Base-by-base conservation (phyloP, 2,888 invertebrate genomes). In the Tholera decimalis region DNA sequence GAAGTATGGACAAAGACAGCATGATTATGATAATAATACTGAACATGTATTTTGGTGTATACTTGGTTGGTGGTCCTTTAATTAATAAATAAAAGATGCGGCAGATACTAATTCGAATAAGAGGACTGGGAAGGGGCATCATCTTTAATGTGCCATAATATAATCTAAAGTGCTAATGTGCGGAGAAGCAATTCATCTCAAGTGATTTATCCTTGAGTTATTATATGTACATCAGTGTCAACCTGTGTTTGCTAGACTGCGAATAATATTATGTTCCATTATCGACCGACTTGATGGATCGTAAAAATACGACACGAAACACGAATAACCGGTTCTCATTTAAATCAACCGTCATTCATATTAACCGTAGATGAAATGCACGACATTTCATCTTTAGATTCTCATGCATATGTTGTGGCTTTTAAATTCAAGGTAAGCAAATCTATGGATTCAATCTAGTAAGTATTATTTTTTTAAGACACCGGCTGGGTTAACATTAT, bases 241-340 rank as follows among this genome's bases (percentile, higher is more conserved):
- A 22, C 39, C n/a, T 50, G 20, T 22, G 56, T 37, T 56, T 47
- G 30, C 6, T 30, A 35, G 15, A 30, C 55, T 46, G 56, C 28
- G 15, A 49, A 49, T 73, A 49, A 49, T 73, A 74, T 73, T 28
- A 54, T 22, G 50, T 67, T 75, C 44, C 54, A 58, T 51, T 57
- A 77, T 46, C 37, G 18, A 7, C 22, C 30, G 41, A 57, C 56
- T 55, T 56, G 56, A 43, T 49, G 41, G 30, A 24, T 53, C 49
- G 15, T 56, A 66, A 74, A 69, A 65, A 26, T n/a, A 46, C 58
- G 30, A 65, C 47, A 30, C n/a, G 22, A 22, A 55, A 39, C 11
- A 72, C n/a, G 43, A 15, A 50, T 26, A 22, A 35, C 28, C 41
- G 43, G n/a, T n/a, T n/a, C n/a, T n/a, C n/a, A n/a, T n/a, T n/a